phyloP scores from a whole-genome alignment of 2,888 invertebrate genomes.

The Atherix ibis region DNA sequence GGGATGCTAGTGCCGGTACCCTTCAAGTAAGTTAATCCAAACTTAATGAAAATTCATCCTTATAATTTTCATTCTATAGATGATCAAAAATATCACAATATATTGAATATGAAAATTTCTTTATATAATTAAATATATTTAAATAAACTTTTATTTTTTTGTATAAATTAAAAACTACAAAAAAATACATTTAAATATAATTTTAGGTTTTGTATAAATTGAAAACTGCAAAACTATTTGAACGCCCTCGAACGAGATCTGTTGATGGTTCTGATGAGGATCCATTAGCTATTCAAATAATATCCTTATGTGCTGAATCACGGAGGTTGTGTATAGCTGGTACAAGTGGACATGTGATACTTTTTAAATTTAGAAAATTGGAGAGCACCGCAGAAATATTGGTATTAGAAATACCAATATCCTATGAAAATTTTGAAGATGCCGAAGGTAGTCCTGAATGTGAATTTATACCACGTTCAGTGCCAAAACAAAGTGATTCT shows the following conservation, averaged over 20 bases:
- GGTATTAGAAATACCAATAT: slow-evolving; percentile 72
- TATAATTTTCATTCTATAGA: too few relatives aligned
- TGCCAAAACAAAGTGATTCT: slow-evolving; percentile 29
- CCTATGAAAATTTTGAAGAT: slow-evolving; percentile 67
- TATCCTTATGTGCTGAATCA: slow-evolving; percentile 88
- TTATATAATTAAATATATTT: not conserved
- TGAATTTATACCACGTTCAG: slow-evolving; percentile 48
- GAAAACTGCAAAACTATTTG: slow-evolving; percentile 74
- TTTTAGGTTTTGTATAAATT: slow-evolving; percentile 76
- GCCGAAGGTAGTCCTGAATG: slow-evolving; percentile 66
- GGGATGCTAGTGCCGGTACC: slow-evolving; percentile 95
- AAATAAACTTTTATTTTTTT: too few relatives aligned
- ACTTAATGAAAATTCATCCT: too few relatives aligned
- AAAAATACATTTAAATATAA: too few relatives aligned
- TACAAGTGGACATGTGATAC: slow-evolving; percentile 80
- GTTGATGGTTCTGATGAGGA: slow-evolving; percentile 58
- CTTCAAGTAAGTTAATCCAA: slow-evolving; percentile 55
- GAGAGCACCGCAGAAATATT: slow-evolving; percentile 72
- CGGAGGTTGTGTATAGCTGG: slow-evolving; percentile 76
- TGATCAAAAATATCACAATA: not conserved
- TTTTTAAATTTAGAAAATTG: slow-evolving; percentile 88
- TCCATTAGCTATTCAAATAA: slow-evolving; percentile 78
- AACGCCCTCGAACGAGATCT: slow-evolving; percentile 43
- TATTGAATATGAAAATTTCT: not conserved
- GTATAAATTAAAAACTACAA: too few relatives aligned